phyloP scores from a whole-genome alignment of 2,888 invertebrate species.

The Cheilosia grossa region DNA sequence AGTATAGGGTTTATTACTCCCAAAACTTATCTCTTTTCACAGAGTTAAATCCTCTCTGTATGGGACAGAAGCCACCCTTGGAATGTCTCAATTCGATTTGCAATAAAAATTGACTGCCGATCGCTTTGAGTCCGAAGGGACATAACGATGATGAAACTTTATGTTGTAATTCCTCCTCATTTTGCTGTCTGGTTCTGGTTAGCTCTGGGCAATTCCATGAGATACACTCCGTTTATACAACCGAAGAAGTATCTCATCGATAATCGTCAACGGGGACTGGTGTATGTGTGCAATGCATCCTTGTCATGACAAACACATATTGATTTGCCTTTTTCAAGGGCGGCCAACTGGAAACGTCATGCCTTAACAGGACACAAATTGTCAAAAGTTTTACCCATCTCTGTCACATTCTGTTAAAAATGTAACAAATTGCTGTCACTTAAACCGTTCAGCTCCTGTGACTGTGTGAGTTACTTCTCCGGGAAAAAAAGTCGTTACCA shows the following conservation, averaged over 20 bases:
- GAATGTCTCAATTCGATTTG: slow-evolving; percentile 64
- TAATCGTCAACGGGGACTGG: not conserved
- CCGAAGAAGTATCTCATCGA: slow-evolving; percentile 19
- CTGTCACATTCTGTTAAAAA: slow-evolving; percentile 33
- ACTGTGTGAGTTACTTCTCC: slow-evolving; percentile 26
- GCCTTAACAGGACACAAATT: slow-evolving; percentile 37
- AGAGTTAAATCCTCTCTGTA: slow-evolving; percentile 18
- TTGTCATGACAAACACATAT: slow-evolving; percentile 46
- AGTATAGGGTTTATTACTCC: slow-evolving; percentile 48
- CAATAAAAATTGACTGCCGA: slow-evolving; percentile 67
- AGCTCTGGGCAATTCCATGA: not conserved
- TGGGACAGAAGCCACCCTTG: slow-evolving; percentile 15
- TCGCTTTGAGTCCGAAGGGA: slow-evolving; percentile 19
- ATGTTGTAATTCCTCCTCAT: slow-evolving; percentile 34
- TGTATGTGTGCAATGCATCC: slow-evolving; percentile 7
- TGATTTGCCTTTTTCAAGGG: slow-evolving; percentile 37
- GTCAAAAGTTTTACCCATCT: slow-evolving; percentile 18
- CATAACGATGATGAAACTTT: slow-evolving; percentile 56
- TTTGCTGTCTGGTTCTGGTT: slow-evolving; percentile 34
- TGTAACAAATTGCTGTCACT: slow-evolving; percentile 64
- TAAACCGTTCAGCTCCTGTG: slow-evolving; percentile 24
- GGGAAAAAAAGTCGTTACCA: not conserved
- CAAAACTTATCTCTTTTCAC: slow-evolving; percentile 38
- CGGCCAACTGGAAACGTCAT: slow-evolving; percentile 15
- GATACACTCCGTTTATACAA: slow-evolving; percentile 16